phyloP scores from a whole-genome alignment of 2,888 invertebrate species.

The Lepeophtheirus nordmannii region DNA sequence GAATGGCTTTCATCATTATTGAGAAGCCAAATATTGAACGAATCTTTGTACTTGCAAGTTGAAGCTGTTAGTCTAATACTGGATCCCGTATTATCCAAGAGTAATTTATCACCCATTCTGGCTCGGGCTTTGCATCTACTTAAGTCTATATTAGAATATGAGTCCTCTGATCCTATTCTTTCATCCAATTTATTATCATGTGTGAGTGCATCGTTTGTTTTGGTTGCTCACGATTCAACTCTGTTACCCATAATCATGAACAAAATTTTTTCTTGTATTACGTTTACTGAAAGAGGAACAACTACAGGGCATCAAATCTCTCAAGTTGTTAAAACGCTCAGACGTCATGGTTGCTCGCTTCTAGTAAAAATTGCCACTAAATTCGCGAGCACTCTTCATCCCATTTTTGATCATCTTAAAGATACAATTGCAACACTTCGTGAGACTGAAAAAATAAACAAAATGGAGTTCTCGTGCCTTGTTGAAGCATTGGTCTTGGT shows the following conservation, averaged over 20 bases:
- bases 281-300: background rate
- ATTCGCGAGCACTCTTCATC: slow-evolving; percentile 65
- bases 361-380: slow-evolving; percentile 77
- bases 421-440: slow-evolving; percentile 51
- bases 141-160: slow-evolving; percentile 56
- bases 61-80: slow-evolving; percentile 38
- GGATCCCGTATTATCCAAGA: slow-evolving; percentile 65
- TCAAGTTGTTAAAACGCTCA: slow-evolving; percentile 53
- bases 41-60: slow-evolving; percentile 29
- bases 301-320: background rate
- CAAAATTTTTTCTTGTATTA: slow-evolving; percentile 52
- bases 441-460: slow-evolving; percentile 47
- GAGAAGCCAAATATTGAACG: no score
- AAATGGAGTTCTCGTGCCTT: slow-evolving; percentile 64
- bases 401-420: slow-evolving; percentile 70
- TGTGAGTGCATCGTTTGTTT: slow-evolving; percentile 77
- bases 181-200: slow-evolving; percentile 72
- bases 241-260: slow-evolving; percentile 63
- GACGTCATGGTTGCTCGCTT: slow-evolving; percentile 72
- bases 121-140: slow-evolving; percentile 58
- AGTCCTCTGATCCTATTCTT: slow-evolving; percentile 61
- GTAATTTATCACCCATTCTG: slow-evolving; percentile 54
- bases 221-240: slow-evolving; percentile 65
- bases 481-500: slow-evolving; percentile 62
- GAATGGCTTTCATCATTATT: slow-evolving; percentile 23